Percentiles rank a stretch among this genome's conserved stretches.
phyloP scores from a whole-genome alignment of 1,140 invertebrate genomes.

The Campoletis sonorensis region DNA sequence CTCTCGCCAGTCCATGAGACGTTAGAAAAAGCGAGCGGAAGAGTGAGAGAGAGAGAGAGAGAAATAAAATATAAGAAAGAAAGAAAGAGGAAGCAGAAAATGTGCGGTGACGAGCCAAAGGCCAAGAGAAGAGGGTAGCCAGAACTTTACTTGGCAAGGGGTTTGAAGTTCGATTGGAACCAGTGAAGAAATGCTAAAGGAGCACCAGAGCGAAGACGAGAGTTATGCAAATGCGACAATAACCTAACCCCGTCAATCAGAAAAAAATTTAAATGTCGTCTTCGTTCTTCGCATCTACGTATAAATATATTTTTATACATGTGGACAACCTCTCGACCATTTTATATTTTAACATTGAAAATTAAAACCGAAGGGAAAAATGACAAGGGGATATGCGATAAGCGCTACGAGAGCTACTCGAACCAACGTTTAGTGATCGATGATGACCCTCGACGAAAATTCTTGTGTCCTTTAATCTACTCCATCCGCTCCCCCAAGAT shows the following conservation, averaged over 20 bases:
- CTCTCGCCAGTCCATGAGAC: slow-evolving; percentile 44
- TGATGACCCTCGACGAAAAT: neutral
- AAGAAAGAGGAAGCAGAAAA: neutral
- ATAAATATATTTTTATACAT: neutral
- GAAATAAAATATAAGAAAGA: neutral
- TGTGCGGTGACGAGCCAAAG: slow-evolving; percentile 3
- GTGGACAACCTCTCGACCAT: slow-evolving; percentile 2
- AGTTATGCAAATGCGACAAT: slow-evolving; percentile 75
- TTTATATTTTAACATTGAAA: slow-evolving; percentile 25
- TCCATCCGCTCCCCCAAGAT: neutral
- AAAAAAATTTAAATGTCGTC: slow-evolving; percentile 67
- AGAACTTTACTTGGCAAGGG: slow-evolving; percentile 1
- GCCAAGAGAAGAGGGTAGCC: neutral
- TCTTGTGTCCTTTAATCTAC: neutral
- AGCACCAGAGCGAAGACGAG: slow-evolving; percentile 49
- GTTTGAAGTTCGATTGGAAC: slow-evolving; percentile 35
- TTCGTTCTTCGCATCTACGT: neutral
- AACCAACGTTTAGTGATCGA: slow-evolving; percentile 38
- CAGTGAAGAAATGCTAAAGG: slow-evolving; percentile 40
- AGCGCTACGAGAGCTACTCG: slow-evolving; percentile 38
- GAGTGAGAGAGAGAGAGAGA: neutral
- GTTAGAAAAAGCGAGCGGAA: neutral
- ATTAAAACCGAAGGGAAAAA: neutral
- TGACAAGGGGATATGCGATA: neutral
- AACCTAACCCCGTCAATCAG: slow-evolving; percentile 75